A percentile compares a stretch with the other conserved stretches of the same genome.
Conservation (phyloP, 2,888 invertebrate species). For the Dryobota labecula region DNA sequence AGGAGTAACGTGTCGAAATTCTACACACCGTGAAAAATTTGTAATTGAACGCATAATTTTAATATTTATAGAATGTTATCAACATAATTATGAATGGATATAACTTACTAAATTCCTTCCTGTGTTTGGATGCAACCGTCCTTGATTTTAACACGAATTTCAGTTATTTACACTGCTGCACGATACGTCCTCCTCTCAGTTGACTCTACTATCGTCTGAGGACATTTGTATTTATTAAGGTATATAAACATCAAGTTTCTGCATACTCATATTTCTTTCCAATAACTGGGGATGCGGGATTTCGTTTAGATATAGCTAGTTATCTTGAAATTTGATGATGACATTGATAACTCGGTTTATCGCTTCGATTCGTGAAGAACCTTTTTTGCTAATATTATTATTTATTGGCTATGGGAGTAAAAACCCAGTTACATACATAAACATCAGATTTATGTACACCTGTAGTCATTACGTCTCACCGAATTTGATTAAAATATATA, state of each 20-base stretch:
- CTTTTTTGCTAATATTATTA: slow-evolving; percentile 3
- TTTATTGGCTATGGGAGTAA: slow-evolving; percentile 18
- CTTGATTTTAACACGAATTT: slow-evolving; percentile 27
- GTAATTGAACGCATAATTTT: slow-evolving; percentile 12
- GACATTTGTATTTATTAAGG: slow-evolving; percentile 55
- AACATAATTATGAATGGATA: slow-evolving; percentile 18
- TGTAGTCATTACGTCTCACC: neutral
- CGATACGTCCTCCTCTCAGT: slow-evolving; percentile 65
- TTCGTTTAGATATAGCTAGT: slow-evolving; percentile 34
- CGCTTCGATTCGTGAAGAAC: neutral
- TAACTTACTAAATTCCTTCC: slow-evolving; percentile 54
- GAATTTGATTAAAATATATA: slow-evolving; percentile 15
- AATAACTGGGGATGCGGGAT: slow-evolving; percentile 56
- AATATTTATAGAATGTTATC: slow-evolving; percentile 11
- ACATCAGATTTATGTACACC: slow-evolving; percentile 11
- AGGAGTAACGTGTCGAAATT: slow-evolving; percentile 14
- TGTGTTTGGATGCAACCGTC: slow-evolving; percentile 10
- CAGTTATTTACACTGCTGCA: slow-evolving; percentile 23
- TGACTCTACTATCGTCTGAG: slow-evolving; percentile 63
- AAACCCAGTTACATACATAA: slow-evolving; percentile 26
- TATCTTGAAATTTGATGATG: slow-evolving; percentile 32
- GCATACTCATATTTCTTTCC: slow-evolving; percentile 56
- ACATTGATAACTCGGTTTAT: slow-evolving; percentile 40
- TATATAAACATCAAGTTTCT: slow-evolving; percentile 64
- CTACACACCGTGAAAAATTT: slow-evolving; percentile 19